Evolutionary conservation across 2,888 invertebrate species (phyloP).

Genomic region (Drosophila prostipennis): DNA sequence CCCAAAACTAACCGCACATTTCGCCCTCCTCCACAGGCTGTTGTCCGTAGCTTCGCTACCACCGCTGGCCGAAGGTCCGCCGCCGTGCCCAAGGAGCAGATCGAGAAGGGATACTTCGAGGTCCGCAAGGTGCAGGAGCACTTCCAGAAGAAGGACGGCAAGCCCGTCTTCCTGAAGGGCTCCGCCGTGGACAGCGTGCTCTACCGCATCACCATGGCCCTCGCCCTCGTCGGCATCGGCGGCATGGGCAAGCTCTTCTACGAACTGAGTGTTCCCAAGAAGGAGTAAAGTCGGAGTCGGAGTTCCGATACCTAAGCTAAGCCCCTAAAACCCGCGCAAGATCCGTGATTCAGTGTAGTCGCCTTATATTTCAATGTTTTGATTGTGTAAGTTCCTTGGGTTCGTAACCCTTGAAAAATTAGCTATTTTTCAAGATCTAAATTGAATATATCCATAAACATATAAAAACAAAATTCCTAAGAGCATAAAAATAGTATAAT

Average conservation of each 20-base stretch:
- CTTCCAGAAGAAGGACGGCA: constrained; percentile 85
- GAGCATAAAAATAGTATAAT: no score
- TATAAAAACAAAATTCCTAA: no score
- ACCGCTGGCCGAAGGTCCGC: constrained; percentile 62
- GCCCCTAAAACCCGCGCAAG: constrained; percentile 42
- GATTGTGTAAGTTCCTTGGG: constrained; percentile 53
- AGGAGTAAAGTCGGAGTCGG: constrained; percentile 37
- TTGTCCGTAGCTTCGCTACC: constrained; percentile 82
- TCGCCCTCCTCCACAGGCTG: constrained; percentile 66
- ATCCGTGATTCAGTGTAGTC: constrained; percentile 55
- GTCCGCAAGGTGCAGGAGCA: constrained; percentile 78
- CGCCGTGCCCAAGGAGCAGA: constrained; percentile 66
- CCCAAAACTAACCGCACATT: constrained; percentile 62
- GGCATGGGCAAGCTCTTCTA: constrained; percentile 80
- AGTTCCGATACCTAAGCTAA: constrained; percentile 49
- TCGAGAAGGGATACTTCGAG: constrained; percentile 81
- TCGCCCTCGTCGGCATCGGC: constrained; percentile 83
- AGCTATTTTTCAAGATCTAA: no score
- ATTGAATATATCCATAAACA: no score
- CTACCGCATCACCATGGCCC: constrained; percentile 83
- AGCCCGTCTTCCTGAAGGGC: constrained; percentile 85
- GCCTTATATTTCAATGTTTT: constrained; percentile 74
- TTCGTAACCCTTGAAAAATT: no score
- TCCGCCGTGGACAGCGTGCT: constrained; percentile 85
- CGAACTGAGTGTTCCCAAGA: constrained; percentile 80